phyloP scores from a whole-genome alignment of 2,797 vertebrate genomes.

The Poeciliopsis infans region DNA sequence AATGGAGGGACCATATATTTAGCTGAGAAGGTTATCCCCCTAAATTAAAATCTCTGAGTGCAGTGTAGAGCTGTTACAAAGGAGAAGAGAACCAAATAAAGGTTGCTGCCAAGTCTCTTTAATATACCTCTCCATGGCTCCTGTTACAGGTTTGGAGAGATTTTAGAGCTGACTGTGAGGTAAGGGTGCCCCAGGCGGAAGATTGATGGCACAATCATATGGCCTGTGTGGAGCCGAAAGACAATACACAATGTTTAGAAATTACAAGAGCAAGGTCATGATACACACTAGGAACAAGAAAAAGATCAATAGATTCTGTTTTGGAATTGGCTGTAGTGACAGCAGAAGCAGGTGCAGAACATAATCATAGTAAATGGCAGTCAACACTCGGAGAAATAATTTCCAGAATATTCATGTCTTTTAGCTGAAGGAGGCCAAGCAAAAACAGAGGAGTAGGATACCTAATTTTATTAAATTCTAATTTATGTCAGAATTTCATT shows the following conservation, averaged over 20 bases:
- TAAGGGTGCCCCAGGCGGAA: background rate
- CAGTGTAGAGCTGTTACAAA: background rate
- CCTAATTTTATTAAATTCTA: background rate
- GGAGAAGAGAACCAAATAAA: background rate
- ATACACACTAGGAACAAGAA: conserved; percentile 11
- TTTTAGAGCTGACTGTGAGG: background rate
- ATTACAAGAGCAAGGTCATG: conserved; percentile 9
- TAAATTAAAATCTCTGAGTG: background rate
- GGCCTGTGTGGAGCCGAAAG: background rate
- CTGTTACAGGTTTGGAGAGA: conserved; percentile 1
- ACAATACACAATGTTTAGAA: conserved; percentile 9
- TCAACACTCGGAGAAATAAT: background rate
- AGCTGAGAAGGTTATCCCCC: background rate
- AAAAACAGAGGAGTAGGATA: background rate
- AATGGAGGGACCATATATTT: background rate
- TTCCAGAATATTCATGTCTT: background rate
- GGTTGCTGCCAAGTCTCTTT: background rate
- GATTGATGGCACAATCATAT: conserved; percentile 11
- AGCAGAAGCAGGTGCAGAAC: background rate
- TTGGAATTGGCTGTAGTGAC: conserved; percentile 1
- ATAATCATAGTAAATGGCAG: background rate
- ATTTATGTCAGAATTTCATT: background rate
- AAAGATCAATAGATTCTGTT: conserved; percentile 6
- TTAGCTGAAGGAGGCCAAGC: background rate
- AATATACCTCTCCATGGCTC: background rate